Conservation (phyloP, 2,888 invertebrate genomes). For the Glyphotaelius pellucidus region DNA sequence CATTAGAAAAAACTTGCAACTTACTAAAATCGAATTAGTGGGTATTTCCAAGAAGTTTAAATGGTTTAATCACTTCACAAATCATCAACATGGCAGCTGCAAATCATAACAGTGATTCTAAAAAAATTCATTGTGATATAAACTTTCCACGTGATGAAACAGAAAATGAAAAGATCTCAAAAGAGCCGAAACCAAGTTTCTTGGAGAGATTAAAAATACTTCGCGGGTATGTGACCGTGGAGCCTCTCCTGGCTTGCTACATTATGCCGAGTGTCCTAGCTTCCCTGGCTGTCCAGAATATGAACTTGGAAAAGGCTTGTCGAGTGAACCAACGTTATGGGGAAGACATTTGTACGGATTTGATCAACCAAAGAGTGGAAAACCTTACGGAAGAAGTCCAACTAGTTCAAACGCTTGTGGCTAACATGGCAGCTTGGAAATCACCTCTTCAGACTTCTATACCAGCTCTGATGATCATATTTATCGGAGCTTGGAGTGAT, state of each 20-base stretch:
- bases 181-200: not conserved
- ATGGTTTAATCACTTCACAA: conserved; percentile 3
- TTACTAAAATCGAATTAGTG: not conserved
- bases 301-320: conserved; percentile 91
- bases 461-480: conserved; percentile 77
- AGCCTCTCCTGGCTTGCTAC: conserved; percentile 81
- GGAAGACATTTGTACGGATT: conserved; percentile 83
- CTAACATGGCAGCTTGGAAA: conserved; percentile 77
- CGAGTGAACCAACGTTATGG: conserved; percentile 86
- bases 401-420: conserved; percentile 78
- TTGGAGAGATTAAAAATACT: conserved; percentile 9
- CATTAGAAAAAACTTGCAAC: not conserved
- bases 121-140: not conserved
- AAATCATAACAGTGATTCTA: not conserved
- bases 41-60: not conserved
- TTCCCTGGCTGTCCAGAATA: conserved; percentile 87
- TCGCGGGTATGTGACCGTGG: conserved; percentile 78
- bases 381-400: conserved; percentile 80
- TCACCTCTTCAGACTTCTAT: conserved; percentile 76
- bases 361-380: conserved; percentile 83
- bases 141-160: not conserved
- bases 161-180: not conserved
- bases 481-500: conserved; percentile 81
- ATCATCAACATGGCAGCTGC: not conserved
- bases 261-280: conserved; percentile 81